These are phyloP conservation scores for Idaea straminata DNA, from an alignment of 2,888 invertebrate species.

Conservation along the genomic window DNA sequence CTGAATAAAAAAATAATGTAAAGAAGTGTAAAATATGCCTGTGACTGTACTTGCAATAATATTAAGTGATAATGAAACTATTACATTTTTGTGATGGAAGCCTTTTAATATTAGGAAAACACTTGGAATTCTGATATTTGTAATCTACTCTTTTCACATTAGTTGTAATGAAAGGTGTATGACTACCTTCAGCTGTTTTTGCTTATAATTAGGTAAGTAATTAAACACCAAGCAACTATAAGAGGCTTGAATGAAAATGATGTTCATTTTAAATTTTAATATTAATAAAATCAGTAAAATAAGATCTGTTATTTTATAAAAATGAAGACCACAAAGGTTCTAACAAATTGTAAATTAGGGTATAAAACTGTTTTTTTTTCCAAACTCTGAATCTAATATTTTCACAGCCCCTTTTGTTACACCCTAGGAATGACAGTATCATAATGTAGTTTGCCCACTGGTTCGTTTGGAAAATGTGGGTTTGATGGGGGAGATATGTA, in stretches of 20 bases:
- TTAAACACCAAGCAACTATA: conserved; percentile 9
- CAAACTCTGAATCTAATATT: background rate
- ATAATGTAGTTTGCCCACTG: background rate
- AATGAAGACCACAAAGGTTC: background rate
- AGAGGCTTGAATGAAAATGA: conserved; percentile 9
- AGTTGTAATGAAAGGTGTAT: conserved; percentile 11
- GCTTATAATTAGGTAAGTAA: background rate
- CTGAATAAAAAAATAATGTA: too few relatives aligned
- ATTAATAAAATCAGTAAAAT: conserved; percentile 1
- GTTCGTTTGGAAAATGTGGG: background rate
- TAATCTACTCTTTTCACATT: conserved; percentile 6
- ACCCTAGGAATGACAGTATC: background rate
- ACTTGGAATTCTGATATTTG: background rate
- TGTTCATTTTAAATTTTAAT: conserved; percentile 6
- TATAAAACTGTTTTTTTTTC: background rate
- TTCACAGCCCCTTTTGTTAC: background rate
- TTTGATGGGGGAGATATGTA: background rate
- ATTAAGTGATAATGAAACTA: too few relatives aligned
- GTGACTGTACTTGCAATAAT: too few relatives aligned
- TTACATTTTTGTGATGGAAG: background rate
- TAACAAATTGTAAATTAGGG: background rate
- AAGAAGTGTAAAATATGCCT: too few relatives aligned
- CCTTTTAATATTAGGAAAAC: background rate
- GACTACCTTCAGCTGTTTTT: conserved; percentile 10
- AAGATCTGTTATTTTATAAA: background rate